Evolutionary conservation across 2,797 vertebrate species (phyloP).

Genomic region (Knipowitschia caucasica): DNA sequence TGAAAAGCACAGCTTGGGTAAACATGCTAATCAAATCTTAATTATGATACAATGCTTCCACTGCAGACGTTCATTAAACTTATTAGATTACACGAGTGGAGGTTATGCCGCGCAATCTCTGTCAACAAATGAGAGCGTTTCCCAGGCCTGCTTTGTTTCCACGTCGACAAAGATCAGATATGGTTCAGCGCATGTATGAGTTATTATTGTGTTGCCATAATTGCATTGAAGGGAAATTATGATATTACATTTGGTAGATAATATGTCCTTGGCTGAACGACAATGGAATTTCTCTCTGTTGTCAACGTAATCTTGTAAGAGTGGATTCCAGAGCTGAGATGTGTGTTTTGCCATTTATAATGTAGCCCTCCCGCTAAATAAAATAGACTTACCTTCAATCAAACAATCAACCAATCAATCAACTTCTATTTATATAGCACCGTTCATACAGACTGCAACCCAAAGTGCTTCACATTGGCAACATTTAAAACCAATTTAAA

Average conservation of each 20-base stretch:
- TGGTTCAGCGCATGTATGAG: background rate
- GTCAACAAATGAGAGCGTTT: background rate
- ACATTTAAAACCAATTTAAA: no score
- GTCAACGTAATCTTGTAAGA: background rate
- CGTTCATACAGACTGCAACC: no score
- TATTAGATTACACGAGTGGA: background rate
- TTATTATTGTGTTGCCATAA: background rate
- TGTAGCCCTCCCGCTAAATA: no score
- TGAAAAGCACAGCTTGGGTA: constrained; percentile 3
- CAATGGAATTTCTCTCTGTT: background rate
- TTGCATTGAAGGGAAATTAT: background rate
- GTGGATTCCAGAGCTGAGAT: no score
- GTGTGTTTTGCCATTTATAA: background rate
- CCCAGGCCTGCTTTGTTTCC: background rate
- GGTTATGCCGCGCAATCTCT: background rate
- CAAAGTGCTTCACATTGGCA: no score
- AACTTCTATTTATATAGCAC: no score
- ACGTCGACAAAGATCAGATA: background rate
- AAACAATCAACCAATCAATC: no score
- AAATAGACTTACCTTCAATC: no score
- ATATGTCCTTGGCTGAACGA: background rate
- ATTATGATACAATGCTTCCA: constrained; percentile 25
- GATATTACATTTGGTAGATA: background rate
- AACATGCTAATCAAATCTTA: constrained; percentile 24
- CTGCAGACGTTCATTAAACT: constrained; percentile 19